Conservation (phyloP, 1,140 invertebrate genomes). For the Vanessa atalanta region DNA sequence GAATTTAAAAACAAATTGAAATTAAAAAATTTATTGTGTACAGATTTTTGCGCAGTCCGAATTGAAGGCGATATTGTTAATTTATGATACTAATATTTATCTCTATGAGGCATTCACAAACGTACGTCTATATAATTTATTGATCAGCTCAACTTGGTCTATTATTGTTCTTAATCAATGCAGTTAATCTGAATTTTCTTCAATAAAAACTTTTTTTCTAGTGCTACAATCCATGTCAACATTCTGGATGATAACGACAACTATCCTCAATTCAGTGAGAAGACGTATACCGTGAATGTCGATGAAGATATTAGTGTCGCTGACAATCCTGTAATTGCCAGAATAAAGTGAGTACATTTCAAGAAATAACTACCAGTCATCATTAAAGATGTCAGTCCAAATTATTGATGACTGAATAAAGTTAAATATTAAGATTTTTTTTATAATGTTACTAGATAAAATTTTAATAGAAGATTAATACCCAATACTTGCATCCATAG, state of each 20-base stretch:
- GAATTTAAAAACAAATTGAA: background rate
- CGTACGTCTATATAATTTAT: too few species aligned
- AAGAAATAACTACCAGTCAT: too few species aligned
- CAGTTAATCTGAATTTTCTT: background rate
- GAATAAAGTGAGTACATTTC: constrained; percentile 84
- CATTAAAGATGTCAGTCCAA: too few species aligned
- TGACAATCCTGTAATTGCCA: constrained; percentile 91
- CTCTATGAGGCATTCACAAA: too few species aligned
- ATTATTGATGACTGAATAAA: too few species aligned
- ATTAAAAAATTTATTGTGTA: too few species aligned
- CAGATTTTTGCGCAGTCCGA: too few species aligned
- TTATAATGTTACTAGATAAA: background rate
- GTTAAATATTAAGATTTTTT: background rate
- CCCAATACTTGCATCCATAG: background rate
- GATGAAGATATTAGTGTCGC: constrained; percentile 93
- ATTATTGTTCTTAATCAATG: too few species aligned
- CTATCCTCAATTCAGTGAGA: constrained; percentile 95
- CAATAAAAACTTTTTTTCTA: constrained; percentile 46
- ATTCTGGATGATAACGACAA: constrained; percentile 98
- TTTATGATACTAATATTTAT: too few species aligned
- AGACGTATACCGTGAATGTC: constrained; percentile 92
- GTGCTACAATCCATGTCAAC: constrained; percentile 90
- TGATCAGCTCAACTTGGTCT: too few species aligned
- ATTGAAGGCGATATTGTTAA: too few species aligned
- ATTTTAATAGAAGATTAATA: background rate